Evolutionary conservation across 2,113 vertebrate species (phyloP).

Genomic region (Platysteira castanea): DNA sequence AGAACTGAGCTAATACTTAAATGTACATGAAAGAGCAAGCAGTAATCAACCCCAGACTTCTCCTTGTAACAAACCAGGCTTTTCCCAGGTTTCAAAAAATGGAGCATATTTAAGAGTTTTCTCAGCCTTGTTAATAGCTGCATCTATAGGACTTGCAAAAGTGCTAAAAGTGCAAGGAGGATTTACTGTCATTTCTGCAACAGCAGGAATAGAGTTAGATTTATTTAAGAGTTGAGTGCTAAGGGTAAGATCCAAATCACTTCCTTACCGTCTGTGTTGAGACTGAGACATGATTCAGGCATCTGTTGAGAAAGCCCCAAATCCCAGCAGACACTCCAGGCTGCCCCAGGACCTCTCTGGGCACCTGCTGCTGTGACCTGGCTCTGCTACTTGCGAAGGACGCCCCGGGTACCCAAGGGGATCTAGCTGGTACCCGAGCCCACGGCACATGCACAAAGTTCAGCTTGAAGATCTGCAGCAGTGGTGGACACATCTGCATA

Average conservation of each 20-base stretch:
- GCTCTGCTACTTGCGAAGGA: neutral
- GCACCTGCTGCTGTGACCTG: neutral
- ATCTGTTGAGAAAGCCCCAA: neutral
- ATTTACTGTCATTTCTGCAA: neutral
- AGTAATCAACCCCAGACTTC: conserved; percentile 20
- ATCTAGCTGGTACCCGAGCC: neutral
- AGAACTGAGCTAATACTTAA: conserved; percentile 22
- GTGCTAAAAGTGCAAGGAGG: neutral
- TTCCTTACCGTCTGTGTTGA: neutral
- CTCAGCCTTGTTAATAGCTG: neutral
- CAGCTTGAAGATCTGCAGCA: neutral
- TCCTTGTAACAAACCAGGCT: neutral
- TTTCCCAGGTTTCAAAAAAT: neutral
- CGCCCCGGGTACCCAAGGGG: neutral
- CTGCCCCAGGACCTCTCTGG: neutral
- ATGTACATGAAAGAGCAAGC: neutral
- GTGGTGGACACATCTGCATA: neutral
- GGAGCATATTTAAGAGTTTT: neutral
- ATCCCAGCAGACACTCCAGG: neutral
- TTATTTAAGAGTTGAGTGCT: neutral
- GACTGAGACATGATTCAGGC: neutral
- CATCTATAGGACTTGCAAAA: neutral
- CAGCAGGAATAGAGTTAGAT: neutral
- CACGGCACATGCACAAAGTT: fast-evolving
- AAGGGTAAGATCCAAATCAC: neutral